Base-by-base conservation (phyloP, 2,113 vertebrate species). In the Paratilapia polleni region DNA sequence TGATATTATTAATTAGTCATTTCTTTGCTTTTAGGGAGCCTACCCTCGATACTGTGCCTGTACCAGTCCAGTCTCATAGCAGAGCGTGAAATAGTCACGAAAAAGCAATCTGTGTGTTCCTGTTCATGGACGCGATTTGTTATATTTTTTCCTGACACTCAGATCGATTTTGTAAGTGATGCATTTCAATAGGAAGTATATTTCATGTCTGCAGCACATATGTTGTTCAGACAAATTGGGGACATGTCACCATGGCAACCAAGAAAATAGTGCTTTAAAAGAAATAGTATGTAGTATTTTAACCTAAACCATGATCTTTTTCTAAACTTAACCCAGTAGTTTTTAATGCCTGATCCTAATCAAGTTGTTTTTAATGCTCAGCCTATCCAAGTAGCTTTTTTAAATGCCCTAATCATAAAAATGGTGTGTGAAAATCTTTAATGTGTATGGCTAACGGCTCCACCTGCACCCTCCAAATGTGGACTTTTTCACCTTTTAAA, bases 231-330 rank as follows among this genome's bases (percentile, higher is more conserved):
- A 5, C 43, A 8, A 20, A 43, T 68, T 36, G 5, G 47, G 22
- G 17, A 49, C 19, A 22, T 41, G 19, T 28, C 41, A 2, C 41
- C n/a, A 3, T 66, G 63, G 63, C 36, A 24, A 66, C 38, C 14
- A 68, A 68, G 64, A 49, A 68, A 68, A 49, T 41, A 28, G 41
- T 0, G 6, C 15, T 28, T 68, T 68, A 68, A 49, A 68, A 68
- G 41, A 68, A 68, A 14, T 41, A 19, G 22, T 47, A 0, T 47
- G 15, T 68, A 26, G 22, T 28, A 49, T 7, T 28, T 28, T 26
- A 68, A 49, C 64, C 41, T 26, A 68, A 68, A 68, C 41, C 9
- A 5, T 68, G 64, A 68, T 49, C 64, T 68, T 47, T 68, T 68
- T 68, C 22, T 17, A 68, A 47, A 36, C 4, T 8, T 36, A 36